These are phyloP conservation scores for Poecilia gillii DNA, from an alignment of 2,797 vertebrate species.

Conservation along the genomic window DNA sequence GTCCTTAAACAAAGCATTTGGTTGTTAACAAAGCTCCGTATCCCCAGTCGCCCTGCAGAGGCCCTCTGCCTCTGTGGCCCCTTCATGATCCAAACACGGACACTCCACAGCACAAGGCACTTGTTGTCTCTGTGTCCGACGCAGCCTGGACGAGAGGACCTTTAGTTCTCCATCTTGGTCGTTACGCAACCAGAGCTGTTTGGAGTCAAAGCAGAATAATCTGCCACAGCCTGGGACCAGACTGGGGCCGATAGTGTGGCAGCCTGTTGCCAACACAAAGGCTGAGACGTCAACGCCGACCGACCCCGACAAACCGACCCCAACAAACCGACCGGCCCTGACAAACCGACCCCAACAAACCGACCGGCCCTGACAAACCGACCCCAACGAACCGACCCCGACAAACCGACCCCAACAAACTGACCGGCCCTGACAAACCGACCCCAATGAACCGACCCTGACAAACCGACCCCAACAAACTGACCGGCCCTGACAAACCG, in stretches of 20 bases:
- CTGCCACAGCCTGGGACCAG: conserved; percentile 45
- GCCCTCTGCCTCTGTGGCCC: conserved; percentile 20
- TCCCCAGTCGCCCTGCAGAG: conserved; percentile 1
- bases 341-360: neutral
- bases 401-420: neutral
- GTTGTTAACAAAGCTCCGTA: neutral
- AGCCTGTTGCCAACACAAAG: conserved; percentile 70
- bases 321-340: neutral
- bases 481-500: too few species aligned
- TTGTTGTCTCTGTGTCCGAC: conserved; percentile 50
- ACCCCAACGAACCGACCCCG: too few species aligned
- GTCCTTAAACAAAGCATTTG: neutral
- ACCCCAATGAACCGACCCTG: too few species aligned
- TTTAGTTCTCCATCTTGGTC: conserved; percentile 53
- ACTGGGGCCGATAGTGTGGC: conserved; percentile 40
- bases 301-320: neutral
- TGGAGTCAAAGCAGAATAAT: conserved; percentile 71
- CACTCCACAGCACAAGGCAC: conserved; percentile 54
- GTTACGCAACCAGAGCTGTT: conserved; percentile 58
- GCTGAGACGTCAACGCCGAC: conserved; percentile 44
- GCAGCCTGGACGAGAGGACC: conserved; percentile 38
- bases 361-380: neutral
- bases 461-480: too few species aligned
- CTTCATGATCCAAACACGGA: conserved; percentile 42
- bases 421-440: neutral